Evolutionary conservation across 2,797 vertebrate genomes (phyloP), one percentile per base, ranked within the genome.

Genomic region (Lemur catta): DNA sequence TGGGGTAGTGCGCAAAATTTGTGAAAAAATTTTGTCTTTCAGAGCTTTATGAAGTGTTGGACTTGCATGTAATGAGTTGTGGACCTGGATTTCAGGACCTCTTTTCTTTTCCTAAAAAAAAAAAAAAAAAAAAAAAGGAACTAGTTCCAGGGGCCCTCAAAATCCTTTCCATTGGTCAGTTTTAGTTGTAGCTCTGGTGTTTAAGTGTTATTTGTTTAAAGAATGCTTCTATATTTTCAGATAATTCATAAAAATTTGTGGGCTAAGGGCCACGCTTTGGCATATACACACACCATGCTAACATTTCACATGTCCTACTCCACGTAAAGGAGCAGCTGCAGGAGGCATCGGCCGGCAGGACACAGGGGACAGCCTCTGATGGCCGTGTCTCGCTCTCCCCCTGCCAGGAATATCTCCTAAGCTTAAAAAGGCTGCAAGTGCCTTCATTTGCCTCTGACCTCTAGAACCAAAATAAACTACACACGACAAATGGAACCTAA

Each of bases 231-330:
- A 0, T 52, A 24, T 93, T 50, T 92, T 13, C 59, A 38, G 72
- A 14, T 59, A 90, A 24, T n/a, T 81, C 52, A n/a, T 72, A 5
- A 57, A 74, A 43, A 15, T 4, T 2, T 43, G 14, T 22, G 57
- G 57, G 7, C 82, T 2, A 4, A 48, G 50, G 72, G 24, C 38
- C 72, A 35, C 0, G 4, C n/a, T 18, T 57, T 7, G 22, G 43
- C 1, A 0, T 35, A 8, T 75, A 52, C 17, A n/a, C 0, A 3
- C 12, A 6, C 0, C 0, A 0, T 22, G 24, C n/a, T 38, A 24
- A 1, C 11, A 15, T 30, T 46, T 87, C 33, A 1, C 2, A 0
- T 5, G 22, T 35, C 43, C 65, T 46, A 0, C 35, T 46, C 61
- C 7, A n/a, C 35, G 30, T 7, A 15, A 50, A 30, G 81, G 38